Conservation (phyloP, 2,888 invertebrate genomes). For the Napeogenes sylphis region DNA sequence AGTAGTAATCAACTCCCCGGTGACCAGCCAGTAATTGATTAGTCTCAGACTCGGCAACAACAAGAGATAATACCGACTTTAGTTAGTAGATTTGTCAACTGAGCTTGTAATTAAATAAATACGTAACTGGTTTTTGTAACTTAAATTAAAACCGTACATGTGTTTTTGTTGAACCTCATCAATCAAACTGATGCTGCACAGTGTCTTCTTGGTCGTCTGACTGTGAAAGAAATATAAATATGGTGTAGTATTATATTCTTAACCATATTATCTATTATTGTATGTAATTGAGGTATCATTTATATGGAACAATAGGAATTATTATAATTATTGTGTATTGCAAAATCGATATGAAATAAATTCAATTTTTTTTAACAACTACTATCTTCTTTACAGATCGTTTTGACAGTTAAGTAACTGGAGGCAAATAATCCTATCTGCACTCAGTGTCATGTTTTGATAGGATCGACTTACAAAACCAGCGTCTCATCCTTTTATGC, state of each 20-base stretch:
- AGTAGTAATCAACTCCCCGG: slow-evolving; percentile 63
- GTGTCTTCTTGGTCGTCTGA: background rate
- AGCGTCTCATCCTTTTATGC: slow-evolving; percentile 48
- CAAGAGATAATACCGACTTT: slow-evolving; percentile 66
- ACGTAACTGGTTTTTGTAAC: slow-evolving; percentile 53
- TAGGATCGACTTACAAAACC: slow-evolving; percentile 32
- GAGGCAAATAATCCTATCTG: slow-evolving; percentile 32
- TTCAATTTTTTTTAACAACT: slow-evolving; percentile 16
- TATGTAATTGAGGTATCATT: background rate
- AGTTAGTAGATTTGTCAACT: slow-evolving; percentile 74
- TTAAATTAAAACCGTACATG: slow-evolving; percentile 43
- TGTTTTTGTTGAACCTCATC: slow-evolving; percentile 35
- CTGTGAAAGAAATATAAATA: no score
- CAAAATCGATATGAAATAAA: no score
- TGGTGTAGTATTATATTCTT: no score
- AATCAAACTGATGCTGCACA: slow-evolving; percentile 17
- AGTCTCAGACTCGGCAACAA: slow-evolving; percentile 67
- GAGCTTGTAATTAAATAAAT: slow-evolving; percentile 71
- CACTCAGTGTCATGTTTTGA: slow-evolving; percentile 32
- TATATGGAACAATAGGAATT: background rate
- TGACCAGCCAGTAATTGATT: slow-evolving; percentile 66
- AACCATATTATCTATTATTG: background rate
- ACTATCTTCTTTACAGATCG: slow-evolving; percentile 15
- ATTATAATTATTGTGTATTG: no score
- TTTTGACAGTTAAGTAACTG: slow-evolving; percentile 27